Conservation (phyloP, 1,140 invertebrate genomes). For the Drosophila punjabiensis region DNA sequence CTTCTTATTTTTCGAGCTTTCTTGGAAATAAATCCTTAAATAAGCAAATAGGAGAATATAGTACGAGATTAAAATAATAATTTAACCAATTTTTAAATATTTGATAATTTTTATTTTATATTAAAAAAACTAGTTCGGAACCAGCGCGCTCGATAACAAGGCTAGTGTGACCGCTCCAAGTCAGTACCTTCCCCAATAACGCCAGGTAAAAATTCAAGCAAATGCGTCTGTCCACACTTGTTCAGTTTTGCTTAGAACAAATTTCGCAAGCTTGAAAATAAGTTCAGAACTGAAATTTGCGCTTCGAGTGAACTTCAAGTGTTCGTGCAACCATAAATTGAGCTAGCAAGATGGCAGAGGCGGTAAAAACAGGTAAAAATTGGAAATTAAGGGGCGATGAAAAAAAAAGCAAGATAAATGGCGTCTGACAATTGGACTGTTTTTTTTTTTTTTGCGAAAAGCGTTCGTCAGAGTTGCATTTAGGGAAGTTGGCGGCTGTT, state of each 20-base stretch:
- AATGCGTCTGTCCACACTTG: not conserved
- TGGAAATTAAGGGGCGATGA: slow-evolving; percentile 13
- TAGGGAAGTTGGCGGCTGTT: slow-evolving; percentile 9
- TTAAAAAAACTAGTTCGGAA: not conserved
- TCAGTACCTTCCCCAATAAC: not conserved
- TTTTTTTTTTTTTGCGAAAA: slow-evolving; percentile 16
- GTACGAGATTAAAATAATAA: too few relatives aligned
- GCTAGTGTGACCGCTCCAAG: not conserved
- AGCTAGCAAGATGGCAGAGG: slow-evolving; percentile 56
- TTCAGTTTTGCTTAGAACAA: slow-evolving; percentile 14
- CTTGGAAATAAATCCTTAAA: too few relatives aligned
- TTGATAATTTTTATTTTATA: not conserved
- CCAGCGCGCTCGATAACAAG: not conserved
- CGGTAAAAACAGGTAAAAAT: slow-evolving; percentile 65
- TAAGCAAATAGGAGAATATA: too few relatives aligned
- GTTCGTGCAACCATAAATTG: not conserved
- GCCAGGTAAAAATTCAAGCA: not conserved
- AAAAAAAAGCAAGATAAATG: slow-evolving; percentile 51
- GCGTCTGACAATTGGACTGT: slow-evolving; percentile 39
- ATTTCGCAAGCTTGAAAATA: slow-evolving; percentile 19
- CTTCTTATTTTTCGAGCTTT: too few relatives aligned
- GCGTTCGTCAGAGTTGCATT: slow-evolving; percentile 22
- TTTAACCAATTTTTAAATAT: not conserved
- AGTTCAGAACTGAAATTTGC: slow-evolving; percentile 12
- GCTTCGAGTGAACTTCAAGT: not conserved